A percentile compares a stretch with the other conserved stretches of the same genome.
Conservation (phyloP, 2,113 vertebrate species). For the Cheilinus undulatus region DNA sequence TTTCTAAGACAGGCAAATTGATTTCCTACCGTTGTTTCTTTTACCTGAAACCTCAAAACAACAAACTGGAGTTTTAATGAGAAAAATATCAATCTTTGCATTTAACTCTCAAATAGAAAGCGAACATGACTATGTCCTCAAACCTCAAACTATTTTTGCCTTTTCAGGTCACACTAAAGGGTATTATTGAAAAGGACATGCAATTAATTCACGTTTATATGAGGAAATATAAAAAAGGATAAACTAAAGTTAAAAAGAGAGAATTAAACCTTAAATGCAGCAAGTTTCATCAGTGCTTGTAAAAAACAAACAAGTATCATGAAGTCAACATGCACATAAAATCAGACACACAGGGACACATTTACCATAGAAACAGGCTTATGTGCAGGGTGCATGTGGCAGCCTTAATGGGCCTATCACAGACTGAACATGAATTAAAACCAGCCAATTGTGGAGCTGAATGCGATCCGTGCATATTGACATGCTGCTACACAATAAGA, state of each 20-base stretch:
- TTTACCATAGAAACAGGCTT: conserved; percentile 68
- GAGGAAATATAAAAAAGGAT: background rate
- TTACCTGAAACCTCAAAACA: background rate
- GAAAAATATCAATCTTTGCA: background rate
- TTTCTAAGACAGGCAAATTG: background rate
- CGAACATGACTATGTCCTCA: background rate
- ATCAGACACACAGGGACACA: conserved; percentile 17
- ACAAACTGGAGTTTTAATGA: background rate
- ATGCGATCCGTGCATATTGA: conserved; percentile 34
- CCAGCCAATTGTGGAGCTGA: conserved; percentile 50
- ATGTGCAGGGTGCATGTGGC: conserved; percentile 35
- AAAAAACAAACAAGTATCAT: background rate
- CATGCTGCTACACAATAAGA: conserved; percentile 22
- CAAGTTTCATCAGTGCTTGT: background rate
- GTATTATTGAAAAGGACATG: background rate
- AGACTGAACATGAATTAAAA: conserved; percentile 47
- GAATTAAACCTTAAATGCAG: background rate
- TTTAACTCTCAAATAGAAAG: background rate
- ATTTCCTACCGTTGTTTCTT: background rate
- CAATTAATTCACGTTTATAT: no score
- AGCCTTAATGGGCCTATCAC: conserved; percentile 48
- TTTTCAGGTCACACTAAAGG: background rate
- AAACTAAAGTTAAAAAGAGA: background rate
- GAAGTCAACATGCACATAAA: conserved; percentile 15
- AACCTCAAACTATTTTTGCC: background rate